Conservation (phyloP, 2,113 vertebrate genomes). For the Edolisoma coerulescens region DNA sequence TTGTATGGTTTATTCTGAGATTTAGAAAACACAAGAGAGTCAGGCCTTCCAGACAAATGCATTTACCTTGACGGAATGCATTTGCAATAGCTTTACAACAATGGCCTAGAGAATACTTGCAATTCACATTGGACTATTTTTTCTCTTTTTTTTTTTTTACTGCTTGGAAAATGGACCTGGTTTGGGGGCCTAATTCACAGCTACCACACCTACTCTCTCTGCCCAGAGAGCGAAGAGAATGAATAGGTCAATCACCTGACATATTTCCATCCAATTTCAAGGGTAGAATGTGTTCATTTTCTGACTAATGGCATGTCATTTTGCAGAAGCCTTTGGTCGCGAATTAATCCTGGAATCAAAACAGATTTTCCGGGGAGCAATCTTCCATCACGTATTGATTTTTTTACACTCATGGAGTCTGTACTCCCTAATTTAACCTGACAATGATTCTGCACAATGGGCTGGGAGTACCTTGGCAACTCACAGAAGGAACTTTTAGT, state of each 20-base stretch:
- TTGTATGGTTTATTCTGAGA: slow-evolving; percentile 81
- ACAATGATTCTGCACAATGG: slow-evolving; percentile 98
- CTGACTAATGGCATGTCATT: slow-evolving; percentile 99
- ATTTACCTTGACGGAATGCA: slow-evolving; percentile 88
- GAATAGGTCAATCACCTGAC: slow-evolving; percentile 96
- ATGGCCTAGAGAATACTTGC: slow-evolving; percentile 88
- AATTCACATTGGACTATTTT: slow-evolving; percentile 81
- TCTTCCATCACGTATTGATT: slow-evolving; percentile 99
- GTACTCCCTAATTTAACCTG: slow-evolving; percentile 99
- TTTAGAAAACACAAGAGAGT: slow-evolving; percentile 92
- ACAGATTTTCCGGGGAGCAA: slow-evolving; percentile 99
- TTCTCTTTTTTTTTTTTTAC: slow-evolving; percentile 51
- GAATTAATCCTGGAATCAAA: slow-evolving; percentile 99
- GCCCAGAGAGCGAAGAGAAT: slow-evolving; percentile 86
- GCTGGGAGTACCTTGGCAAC: slow-evolving; percentile 96
- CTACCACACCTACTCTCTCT: slow-evolving; percentile 84
- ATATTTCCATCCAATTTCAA: slow-evolving; percentile 99
- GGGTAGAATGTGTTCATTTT: slow-evolving; percentile 99
- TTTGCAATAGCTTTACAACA: slow-evolving; percentile 89
- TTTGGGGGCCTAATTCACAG: slow-evolving; percentile 78
- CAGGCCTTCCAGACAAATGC: slow-evolving; percentile 82
- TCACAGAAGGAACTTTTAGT: slow-evolving; percentile 90
- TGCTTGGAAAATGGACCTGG: slow-evolving; percentile 83
- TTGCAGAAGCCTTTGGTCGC: slow-evolving; percentile 94
- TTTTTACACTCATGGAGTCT: slow-evolving; percentile 99